phyloP scores from a whole-genome alignment of 2,113 vertebrate genomes.

The Toxostoma redivivum region DNA sequence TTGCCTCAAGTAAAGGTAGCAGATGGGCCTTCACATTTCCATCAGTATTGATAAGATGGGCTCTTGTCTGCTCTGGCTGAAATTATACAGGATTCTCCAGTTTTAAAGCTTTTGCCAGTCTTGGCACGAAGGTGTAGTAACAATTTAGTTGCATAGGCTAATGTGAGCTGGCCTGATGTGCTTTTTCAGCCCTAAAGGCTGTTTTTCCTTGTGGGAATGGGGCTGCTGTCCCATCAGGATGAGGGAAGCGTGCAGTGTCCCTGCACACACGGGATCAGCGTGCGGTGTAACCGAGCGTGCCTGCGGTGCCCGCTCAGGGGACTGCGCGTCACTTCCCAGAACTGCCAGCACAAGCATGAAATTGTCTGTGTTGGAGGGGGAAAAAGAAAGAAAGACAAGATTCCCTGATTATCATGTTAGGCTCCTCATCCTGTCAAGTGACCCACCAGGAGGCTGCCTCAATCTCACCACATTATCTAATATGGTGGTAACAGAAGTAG shows the following conservation, averaged over 20 bases:
- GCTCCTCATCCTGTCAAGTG: constrained; percentile 4
- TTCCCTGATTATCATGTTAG: background rate
- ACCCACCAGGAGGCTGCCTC: background rate
- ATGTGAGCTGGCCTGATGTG: background rate
- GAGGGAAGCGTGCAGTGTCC: background rate
- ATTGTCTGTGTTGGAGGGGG: background rate
- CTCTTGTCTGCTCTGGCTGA: background rate
- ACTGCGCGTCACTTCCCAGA: background rate
- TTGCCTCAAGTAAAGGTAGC: background rate
- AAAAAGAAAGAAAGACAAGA: background rate
- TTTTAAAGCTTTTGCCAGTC: background rate
- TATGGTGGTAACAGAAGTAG: background rate
- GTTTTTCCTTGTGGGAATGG: fast-evolving
- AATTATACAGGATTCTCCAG: background rate
- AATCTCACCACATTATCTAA: background rate
- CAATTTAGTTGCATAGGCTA: background rate
- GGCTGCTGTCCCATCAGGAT: background rate
- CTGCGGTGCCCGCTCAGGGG: background rate
- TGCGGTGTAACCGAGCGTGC: fast-evolving
- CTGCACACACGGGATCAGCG: fast-evolving
- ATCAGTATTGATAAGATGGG: background rate
- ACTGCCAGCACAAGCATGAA: background rate
- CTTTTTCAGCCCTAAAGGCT: background rate
- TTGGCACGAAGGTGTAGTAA: background rate
- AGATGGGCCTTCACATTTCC: background rate